Conservation (phyloP, 1,140 invertebrate genomes). For the Schmidtea mediterranea region DNA sequence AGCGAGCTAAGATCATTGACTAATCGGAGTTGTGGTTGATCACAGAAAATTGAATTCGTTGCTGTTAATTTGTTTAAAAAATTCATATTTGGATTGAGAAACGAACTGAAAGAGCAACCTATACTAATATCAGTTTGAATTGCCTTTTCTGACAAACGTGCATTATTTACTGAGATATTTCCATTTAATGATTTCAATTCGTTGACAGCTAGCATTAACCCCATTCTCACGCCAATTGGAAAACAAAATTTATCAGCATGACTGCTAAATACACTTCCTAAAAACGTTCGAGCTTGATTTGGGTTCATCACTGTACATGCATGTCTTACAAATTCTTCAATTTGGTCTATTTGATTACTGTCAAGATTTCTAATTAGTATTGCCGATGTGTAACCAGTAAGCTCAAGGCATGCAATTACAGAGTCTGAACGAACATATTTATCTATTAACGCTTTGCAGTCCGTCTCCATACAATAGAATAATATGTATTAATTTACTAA, state of each 20-base stretch:
- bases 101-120: no score
- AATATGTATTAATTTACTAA: no score
- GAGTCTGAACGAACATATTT: neutral
- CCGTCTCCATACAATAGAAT: no score
- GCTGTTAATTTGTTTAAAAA: no score
- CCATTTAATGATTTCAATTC: neutral
- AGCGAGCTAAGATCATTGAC: no score
- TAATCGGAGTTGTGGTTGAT: no score
- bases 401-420: neutral
- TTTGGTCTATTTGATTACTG: neutral
- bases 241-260: neutral
- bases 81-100: no score
- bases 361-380: neutral
- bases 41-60: no score
- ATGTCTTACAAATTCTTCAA: neutral
- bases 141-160: no score
- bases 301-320: neutral
- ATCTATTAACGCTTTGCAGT: no score
- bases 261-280: neutral
- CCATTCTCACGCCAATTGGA: neutral
- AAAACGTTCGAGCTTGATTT: neutral
- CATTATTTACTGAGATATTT: no score
- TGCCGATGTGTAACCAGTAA: neutral
- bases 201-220: neutral
- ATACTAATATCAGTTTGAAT: no score